Base-by-base conservation (phyloP, 1,140 invertebrate genomes). In the Eriosoma lanigerum region DNA sequence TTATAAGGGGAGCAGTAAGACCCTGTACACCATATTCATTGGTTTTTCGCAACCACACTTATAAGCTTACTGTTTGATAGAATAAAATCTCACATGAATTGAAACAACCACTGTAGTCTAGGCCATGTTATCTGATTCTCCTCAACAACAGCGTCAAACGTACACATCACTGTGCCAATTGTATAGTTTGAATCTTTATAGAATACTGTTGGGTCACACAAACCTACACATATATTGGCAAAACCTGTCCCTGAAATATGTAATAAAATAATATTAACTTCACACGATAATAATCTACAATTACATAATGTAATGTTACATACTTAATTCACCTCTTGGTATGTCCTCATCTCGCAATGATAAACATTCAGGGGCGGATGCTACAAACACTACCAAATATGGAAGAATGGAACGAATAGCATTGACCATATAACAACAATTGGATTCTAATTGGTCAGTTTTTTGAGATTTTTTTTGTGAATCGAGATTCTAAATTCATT, bases 141-240 rank as follows among this genome's bases (percentile, higher is more conserved):
- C 1, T 85, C 85, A 84, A 87, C 0, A 86, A 85, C 86, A 82
- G 85, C 85, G 82, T 89, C 87, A 84, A 90, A 90, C 19, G 87
- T 87, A 80, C 88, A 87, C 44, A 90, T 83, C 48, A 90, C 84
- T 70, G 85, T 82, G 52, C 87, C 88, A 66, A 88, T 82, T 75
- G 87, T 85, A n/a, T 87, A 48, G 13, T 68, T 81, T 80, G 87
- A 84, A 24, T 85, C 84, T 29, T 88, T 85, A 62, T 86, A 88
- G 83, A 90, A 90, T 66, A 87, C 84, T 80, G 85, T 85, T 15
- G 89, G 89, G 83, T 89, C 88, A n/a, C 86, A 86, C 54, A 90
- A 86, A 70, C 86, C 87, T 58, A 85, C 85, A 81, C 86, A 88
- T 81, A 87, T 82, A 82, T 85, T 84, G 56, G 83, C 73, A 84